phyloP scores from a whole-genome alignment of 1,140 invertebrate genomes.

The Parasteatoda tepidariorum region DNA sequence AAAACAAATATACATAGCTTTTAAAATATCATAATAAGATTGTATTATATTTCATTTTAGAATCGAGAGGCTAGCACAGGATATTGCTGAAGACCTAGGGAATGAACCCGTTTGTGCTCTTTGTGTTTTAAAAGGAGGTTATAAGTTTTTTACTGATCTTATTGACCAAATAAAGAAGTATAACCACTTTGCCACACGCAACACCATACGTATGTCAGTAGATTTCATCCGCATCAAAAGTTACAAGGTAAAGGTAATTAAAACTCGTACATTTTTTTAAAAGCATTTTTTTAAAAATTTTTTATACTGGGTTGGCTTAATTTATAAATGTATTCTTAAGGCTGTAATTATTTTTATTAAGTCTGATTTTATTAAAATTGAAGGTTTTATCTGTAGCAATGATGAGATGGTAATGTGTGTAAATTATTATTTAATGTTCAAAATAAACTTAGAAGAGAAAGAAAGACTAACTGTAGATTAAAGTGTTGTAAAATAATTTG shows the following conservation, averaged over 20 bases:
- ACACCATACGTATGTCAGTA: conserved; percentile 71
- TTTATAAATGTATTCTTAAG: no score
- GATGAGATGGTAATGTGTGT: no score
- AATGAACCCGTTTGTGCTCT: conserved; percentile 71
- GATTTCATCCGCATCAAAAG: conserved; percentile 76
- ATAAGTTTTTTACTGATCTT: conserved; percentile 75
- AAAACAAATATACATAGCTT: no score
- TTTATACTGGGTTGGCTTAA: no score
- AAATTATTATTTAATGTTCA: no score
- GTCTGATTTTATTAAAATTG: no score
- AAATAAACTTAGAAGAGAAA: no score
- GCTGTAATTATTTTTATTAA: no score
- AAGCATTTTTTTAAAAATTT: neutral
- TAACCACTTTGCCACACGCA: conserved; percentile 65
- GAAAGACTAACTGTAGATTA: no score
- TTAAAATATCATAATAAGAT: no score
- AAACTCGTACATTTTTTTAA: neutral
- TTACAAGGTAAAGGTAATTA: conserved; percentile 70
- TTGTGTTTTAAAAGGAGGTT: conserved; percentile 76
- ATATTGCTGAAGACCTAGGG: conserved; percentile 72
- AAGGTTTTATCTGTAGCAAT: no score
- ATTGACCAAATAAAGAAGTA: conserved; percentile 72
- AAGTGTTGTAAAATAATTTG: no score
- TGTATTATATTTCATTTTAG: conserved; percentile 50
- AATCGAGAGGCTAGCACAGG: conserved; percentile 73